Evolutionary conservation across 2,113 vertebrate species (phyloP).

Genomic region (Alouatta palliata): DNA sequence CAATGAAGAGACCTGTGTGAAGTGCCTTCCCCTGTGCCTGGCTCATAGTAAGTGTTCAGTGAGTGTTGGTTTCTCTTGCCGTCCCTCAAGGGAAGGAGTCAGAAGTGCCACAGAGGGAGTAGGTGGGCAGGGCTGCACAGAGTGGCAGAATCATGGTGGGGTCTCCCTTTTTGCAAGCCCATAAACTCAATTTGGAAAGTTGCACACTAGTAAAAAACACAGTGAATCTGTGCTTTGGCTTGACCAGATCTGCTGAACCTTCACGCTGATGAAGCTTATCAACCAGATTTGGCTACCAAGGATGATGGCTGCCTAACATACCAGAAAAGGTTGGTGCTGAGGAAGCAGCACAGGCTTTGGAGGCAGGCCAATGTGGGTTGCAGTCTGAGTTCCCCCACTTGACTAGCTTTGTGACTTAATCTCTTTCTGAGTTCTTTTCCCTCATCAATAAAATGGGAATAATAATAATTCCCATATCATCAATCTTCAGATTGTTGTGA

Average conservation of each 20-base stretch:
- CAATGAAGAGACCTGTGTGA: neutral
- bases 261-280: rapidly evolving
- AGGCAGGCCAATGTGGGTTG: neutral
- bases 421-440: neutral
- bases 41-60: neutral
- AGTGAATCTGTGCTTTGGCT: neutral
- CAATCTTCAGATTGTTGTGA: neutral
- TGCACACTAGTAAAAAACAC: neutral
- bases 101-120: neutral
- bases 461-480: neutral
- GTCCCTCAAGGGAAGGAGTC: neutral
- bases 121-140: neutral
- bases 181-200: neutral
- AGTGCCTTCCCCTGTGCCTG: neutral
- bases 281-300: neutral
- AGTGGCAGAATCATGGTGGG: neutral
- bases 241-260: neutral
- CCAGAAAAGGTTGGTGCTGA: neutral
- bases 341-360: neutral
- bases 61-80: neutral
- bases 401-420: neutral
- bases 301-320: neutral
- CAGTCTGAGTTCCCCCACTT: neutral
- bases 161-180: neutral
- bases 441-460: neutral